Base-by-base conservation (phyloP, 2,113 vertebrate species). In the Empidonax alnorum region DNA sequence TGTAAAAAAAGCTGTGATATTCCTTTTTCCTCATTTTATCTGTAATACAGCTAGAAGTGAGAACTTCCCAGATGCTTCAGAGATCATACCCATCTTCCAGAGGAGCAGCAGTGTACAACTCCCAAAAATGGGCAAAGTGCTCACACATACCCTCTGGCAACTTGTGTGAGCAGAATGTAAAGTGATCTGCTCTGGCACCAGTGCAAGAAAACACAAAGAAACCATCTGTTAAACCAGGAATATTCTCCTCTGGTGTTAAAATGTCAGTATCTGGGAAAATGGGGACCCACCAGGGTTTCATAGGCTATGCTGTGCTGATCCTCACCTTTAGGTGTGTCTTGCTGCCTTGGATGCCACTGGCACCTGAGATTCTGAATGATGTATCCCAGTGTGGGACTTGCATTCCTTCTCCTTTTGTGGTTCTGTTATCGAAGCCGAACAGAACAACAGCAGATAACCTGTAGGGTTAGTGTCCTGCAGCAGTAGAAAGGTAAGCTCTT, bases 381-480 rank as follows among this genome's bases (percentile, higher is more conserved):
- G 0, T 37, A 23, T 44, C 42, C 25, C 50, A 80, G 12, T 6
- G 3, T 30, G 61, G 6, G 33, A 24, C 22, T 15, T 0, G 1
- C n/a, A 86, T 66, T 56, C n/a, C 30, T 88, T 66, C 10, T 49
- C 5, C 20, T 83, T 58, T 42, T 66, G 31, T 52, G 22, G 9
- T 50, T 74, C n/a, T 59, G 0, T 61, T 67, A 52, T 67, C 31
- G 44, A 13, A 59, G 25, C 21, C 33, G 69, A 15, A 27, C 59
- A 83, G 50, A 83, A 46, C 25, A 39, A 8, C 42, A 67, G 42
- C 56, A 80, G 49, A 8, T 47, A 31, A 39, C 50, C 22, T 3
- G 2, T 49, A 14, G 79, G 58, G 31, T 44, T 62, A 7, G 19
- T 4, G 1, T 72, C 62, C 66, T 79, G 31, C 28, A n/a, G 37